These are phyloP conservation scores for Mohoua ochrocephala DNA, from an alignment of 2,113 vertebrate species.

Conservation along the genomic window DNA sequence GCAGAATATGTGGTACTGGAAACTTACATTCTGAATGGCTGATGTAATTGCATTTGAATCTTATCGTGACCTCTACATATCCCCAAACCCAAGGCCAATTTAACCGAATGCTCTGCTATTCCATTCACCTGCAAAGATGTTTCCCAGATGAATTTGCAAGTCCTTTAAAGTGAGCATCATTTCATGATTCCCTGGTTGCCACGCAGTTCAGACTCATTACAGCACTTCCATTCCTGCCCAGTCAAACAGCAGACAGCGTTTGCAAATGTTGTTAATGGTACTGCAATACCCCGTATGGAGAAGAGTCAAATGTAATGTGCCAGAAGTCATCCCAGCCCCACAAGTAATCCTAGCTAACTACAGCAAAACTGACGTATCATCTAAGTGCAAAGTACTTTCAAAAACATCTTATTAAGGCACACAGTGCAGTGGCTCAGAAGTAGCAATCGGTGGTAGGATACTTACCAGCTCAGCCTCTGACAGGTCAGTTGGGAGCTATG, in stretches of 20 bases:
- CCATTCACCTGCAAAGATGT: background rate
- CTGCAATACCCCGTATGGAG: background rate
- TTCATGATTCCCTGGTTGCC: background rate
- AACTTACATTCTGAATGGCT: background rate
- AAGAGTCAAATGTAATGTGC: background rate
- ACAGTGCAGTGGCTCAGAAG: background rate
- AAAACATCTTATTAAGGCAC: background rate
- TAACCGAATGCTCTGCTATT: background rate
- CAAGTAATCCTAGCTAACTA: background rate
- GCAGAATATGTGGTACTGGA: background rate
- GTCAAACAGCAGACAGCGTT: background rate
- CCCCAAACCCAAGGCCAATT: background rate
- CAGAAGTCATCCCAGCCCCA: background rate
- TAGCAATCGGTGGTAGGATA: background rate
- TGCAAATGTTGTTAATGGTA: background rate
- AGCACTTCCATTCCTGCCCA: background rate
- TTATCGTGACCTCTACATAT: background rate
- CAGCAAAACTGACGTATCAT: background rate
- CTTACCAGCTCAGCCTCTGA: background rate
- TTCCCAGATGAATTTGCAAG: background rate
- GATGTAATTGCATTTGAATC: background rate
- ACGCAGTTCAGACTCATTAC: background rate
- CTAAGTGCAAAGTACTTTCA: background rate
- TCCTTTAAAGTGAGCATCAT: background rate
- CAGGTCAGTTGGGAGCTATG: background rate